Evolutionary conservation across 2,888 invertebrate genomes (phyloP).

Genomic region (Eumacrocentrus americanus): DNA sequence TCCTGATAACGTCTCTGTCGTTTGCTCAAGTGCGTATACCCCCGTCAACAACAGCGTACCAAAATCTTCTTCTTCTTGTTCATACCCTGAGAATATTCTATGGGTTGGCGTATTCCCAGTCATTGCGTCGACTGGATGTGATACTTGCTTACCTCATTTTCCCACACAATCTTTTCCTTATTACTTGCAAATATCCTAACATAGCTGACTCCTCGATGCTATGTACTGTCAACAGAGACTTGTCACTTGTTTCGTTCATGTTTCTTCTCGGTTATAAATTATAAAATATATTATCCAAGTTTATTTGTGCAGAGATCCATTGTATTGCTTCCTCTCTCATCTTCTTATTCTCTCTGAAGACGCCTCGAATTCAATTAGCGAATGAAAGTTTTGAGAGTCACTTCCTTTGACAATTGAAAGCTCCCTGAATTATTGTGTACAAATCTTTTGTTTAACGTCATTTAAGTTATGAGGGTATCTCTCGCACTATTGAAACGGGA

Average conservation of each 20-base stretch:
- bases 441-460: conserved; percentile 42
- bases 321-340: neutral
- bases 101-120: conserved; percentile 4
- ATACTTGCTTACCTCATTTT: neutral
- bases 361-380: conserved; percentile 43
- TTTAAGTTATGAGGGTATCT: conserved; percentile 36
- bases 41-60: neutral
- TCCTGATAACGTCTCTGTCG: conserved; percentile 45
- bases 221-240: neutral
- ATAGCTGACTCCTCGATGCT: neutral
- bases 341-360: neutral
- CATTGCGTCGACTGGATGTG: neutral
- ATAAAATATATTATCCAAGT: conserved; percentile 37
- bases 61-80: no score
- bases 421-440: conserved; percentile 35
- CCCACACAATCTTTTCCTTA: conserved; percentile 7
- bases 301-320: conserved; percentile 38
- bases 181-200: conserved; percentile 10
- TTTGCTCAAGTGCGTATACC: conserved; percentile 33
- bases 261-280: conserved; percentile 1
- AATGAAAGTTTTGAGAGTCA: conserved; percentile 42
- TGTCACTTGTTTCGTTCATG: conserved; percentile 3
- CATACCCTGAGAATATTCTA: conserved; percentile 24
- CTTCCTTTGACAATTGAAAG: conserved; percentile 38
- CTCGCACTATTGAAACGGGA: conserved; percentile 21